phyloP scores from a whole-genome alignment of 2,113 vertebrate species.

The Grallaria varia region DNA sequence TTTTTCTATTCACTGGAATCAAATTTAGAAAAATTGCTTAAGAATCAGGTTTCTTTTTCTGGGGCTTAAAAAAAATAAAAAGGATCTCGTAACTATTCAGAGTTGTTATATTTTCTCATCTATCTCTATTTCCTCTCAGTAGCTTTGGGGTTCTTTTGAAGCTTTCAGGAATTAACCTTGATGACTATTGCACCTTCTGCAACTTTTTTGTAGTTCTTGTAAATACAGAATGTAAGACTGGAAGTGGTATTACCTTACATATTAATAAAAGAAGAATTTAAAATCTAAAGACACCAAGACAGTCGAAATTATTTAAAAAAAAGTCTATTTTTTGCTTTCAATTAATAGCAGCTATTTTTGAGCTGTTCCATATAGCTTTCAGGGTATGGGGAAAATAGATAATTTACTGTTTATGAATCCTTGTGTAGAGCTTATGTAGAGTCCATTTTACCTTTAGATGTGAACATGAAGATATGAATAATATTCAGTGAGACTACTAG shows the following conservation, averaged over 20 bases:
- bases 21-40: background rate
- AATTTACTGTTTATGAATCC: background rate
- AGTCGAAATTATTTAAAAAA: background rate
- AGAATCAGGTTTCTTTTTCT: background rate
- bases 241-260: background rate
- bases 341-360: background rate
- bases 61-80: background rate
- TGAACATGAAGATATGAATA: background rate
- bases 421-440: background rate
- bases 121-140: background rate
- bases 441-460: background rate
- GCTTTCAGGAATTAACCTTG: background rate
- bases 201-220: background rate
- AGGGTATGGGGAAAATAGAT: background rate
- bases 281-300: background rate
- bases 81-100: rapidly evolving
- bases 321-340: background rate
- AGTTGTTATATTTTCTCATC: background rate
- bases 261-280: background rate
- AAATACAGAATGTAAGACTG: background rate
- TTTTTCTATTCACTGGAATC: background rate
- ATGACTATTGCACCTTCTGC: background rate
- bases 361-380: background rate
- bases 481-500: background rate
- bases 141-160: background rate